Conservation (phyloP, 2,113 vertebrate genomes). For the Grantiella picta region DNA sequence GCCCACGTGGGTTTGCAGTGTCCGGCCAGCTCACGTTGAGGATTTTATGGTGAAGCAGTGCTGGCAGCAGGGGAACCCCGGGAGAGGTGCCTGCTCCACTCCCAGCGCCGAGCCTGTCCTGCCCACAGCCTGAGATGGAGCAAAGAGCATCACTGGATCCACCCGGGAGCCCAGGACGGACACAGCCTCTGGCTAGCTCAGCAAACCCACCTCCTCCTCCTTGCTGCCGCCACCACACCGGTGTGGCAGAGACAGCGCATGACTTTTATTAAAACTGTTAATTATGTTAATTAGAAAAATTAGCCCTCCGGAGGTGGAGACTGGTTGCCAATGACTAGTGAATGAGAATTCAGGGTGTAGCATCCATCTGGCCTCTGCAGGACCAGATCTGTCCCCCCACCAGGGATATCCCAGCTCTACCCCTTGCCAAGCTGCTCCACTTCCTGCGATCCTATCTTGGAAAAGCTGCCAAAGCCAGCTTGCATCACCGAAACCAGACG, state of each 20-base stretch:
- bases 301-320: not conserved
- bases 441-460: not conserved
- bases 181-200: not conserved
- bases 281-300: constrained; percentile 33
- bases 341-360: not conserved
- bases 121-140: constrained; percentile 28
- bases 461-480: not conserved
- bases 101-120: not conserved
- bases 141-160: not conserved
- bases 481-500: not conserved
- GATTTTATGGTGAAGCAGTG: constrained; percentile 69
- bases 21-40: constrained; percentile 69
- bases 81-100: constrained; percentile 64
- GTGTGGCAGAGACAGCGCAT: not conserved
- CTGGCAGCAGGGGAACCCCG: constrained; percentile 65
- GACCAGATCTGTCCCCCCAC: not conserved
- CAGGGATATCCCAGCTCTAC: constrained; percentile 39
- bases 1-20: not conserved
- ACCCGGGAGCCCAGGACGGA: not conserved
- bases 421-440: not conserved
- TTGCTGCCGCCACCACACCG: fast-evolving
- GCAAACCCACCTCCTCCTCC: not conserved
- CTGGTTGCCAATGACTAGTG: not conserved
- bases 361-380: not conserved
- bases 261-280: constrained; percentile 10